Evolutionary conservation across 2,888 invertebrate genomes (phyloP).

Genomic region (Drosophila greeni): DNA sequence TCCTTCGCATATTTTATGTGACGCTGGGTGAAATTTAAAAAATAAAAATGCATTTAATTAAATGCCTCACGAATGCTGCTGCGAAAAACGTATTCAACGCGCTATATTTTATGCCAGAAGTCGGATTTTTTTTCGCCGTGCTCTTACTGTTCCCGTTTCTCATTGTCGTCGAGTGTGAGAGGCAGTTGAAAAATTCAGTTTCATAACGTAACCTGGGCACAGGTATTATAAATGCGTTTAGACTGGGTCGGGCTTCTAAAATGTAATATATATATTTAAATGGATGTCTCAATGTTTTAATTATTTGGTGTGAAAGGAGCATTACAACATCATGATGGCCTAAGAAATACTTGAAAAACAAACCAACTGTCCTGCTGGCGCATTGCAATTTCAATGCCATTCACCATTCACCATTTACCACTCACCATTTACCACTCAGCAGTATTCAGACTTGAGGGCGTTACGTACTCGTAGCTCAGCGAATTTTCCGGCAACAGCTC

Average conservation of each 20-base stretch:
- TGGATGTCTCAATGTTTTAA: not conserved
- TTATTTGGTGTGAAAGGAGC: too few relatives aligned
- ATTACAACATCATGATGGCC: too few relatives aligned
- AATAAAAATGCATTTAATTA: conserved; percentile 70
- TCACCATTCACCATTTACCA: not conserved
- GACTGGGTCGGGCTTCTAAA: not conserved
- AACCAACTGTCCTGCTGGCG: not conserved
- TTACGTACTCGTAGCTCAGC: conserved; percentile 6
- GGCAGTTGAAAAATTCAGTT: conserved; percentile 34
- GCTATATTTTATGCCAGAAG: conserved; percentile 60
- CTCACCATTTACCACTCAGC: conserved; percentile 1
- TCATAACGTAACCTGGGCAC: conserved; percentile 29
- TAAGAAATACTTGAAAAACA: not conserved
- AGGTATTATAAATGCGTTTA: conserved; percentile 33
- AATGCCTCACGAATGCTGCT: conserved; percentile 72
- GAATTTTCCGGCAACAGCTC: conserved; percentile 36
- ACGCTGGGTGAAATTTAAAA: conserved; percentile 38
- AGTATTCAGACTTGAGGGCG: conserved; percentile 25
- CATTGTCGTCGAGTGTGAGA: conserved; percentile 13
- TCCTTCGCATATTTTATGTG: conserved; percentile 63
- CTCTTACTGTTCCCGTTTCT: conserved; percentile 25
- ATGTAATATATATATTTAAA: too few relatives aligned
- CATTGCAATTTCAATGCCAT: not conserved
- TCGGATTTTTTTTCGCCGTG: conserved; percentile 13
- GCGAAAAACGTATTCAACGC: conserved; percentile 61